Conservation (phyloP, 2,113 vertebrate species). For the Lagopus muta region DNA sequence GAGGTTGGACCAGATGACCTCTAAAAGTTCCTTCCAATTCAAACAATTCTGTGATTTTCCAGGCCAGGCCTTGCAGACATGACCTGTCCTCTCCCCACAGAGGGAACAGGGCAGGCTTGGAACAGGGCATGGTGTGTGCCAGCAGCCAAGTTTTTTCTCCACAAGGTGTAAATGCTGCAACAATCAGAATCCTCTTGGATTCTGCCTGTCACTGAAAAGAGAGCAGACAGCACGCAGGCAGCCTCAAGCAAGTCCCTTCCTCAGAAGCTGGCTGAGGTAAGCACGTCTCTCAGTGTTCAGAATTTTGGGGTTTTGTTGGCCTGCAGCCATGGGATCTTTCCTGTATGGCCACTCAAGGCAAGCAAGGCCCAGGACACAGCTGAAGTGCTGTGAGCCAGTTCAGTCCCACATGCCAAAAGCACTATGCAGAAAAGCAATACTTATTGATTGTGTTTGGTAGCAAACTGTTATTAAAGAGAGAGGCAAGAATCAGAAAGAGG, state of each 20-base stretch:
- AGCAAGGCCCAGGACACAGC: not conserved
- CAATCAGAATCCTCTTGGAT: not conserved
- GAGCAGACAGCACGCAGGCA: not conserved
- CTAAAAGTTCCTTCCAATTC: too few relatives aligned
- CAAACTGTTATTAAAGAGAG: not conserved
- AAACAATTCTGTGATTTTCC: too few relatives aligned
- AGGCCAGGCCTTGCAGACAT: not conserved
- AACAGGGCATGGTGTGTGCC: not conserved
- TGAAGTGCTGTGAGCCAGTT: not conserved
- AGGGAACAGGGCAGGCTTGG: not conserved
- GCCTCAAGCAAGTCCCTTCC: not conserved
- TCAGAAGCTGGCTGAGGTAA: not conserved
- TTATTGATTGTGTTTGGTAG: not conserved
- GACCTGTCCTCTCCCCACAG: not conserved
- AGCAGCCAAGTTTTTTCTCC: not conserved
- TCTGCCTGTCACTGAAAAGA: not conserved
- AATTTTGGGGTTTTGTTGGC: not conserved
- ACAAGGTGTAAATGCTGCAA: not conserved
- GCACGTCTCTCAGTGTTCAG: not conserved
- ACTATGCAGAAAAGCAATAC: not conserved
- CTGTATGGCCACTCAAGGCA: not conserved
- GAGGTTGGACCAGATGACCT: too few relatives aligned
- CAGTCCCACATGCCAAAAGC: fast-evolving
- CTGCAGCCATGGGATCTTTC: not conserved
- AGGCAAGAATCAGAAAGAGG: not conserved